phyloP scores from a whole-genome alignment of 2,888 invertebrate genomes.

The Ischnura elegans region DNA sequence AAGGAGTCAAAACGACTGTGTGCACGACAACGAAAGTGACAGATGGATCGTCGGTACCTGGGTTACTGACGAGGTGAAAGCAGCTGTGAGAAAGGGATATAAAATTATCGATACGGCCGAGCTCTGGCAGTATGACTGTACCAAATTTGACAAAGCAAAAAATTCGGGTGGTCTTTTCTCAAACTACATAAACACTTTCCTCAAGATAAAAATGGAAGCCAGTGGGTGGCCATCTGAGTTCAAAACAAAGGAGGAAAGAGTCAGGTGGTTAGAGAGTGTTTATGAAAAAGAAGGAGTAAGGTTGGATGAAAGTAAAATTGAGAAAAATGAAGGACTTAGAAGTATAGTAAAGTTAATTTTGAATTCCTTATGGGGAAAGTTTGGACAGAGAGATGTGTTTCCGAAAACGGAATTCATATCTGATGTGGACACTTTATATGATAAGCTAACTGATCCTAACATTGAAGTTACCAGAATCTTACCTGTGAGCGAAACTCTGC shows the following conservation, averaged over 20 bases:
- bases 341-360: conserved; percentile 71
- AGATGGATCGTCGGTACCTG: neutral
- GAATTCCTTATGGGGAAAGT: conserved; percentile 72
- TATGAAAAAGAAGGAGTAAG: neutral
- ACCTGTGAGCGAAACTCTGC: conserved; percentile 70
- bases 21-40: conserved; percentile 70
- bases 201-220: neutral
- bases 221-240: neutral
- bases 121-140: neutral
- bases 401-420: neutral
- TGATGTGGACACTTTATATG: conserved; percentile 68
- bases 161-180: neutral
- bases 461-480: conserved; percentile 71
- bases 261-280: neutral
- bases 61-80: neutral
- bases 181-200: neutral
- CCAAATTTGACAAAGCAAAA: neutral
- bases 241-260: neutral
- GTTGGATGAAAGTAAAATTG: neutral
- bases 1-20: conserved; percentile 72
- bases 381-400: conserved; percentile 46
- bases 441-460: conserved; percentile 71
- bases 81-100: neutral
- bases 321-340: conserved; percentile 51
- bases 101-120: neutral